Conservation (phyloP, 1,140 invertebrate species). For the Drosophila pandora region DNA sequence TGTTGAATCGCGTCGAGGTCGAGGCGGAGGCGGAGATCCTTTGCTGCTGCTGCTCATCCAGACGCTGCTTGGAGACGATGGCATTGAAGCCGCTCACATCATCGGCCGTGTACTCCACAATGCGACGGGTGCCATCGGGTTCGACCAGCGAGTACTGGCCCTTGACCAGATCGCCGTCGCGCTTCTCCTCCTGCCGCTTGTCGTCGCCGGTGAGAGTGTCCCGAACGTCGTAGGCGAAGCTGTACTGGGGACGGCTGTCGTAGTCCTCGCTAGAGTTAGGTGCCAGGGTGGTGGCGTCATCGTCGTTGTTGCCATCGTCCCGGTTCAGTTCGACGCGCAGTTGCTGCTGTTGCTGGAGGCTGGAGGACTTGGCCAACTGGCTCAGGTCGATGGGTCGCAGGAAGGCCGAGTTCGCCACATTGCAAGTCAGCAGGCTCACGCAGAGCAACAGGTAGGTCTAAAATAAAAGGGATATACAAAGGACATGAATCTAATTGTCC, state of each 20-base stretch:
- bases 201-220: conserved; percentile 85
- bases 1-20: conserved; percentile 65
- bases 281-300: conserved; percentile 60
- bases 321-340: conserved; percentile 42
- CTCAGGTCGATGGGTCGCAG: conserved; percentile 69
- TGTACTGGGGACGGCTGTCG: conserved; percentile 85
- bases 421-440: conserved; percentile 65
- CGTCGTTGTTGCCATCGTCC: conserved; percentile 45
- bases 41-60: conserved; percentile 60
- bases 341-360: conserved; percentile 53
- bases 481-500: conserved; percentile 18
- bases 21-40: conserved; percentile 18
- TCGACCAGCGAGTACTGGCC: conserved; percentile 86
- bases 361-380: conserved; percentile 59
- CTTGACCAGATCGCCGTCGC: conserved; percentile 85
- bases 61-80: conserved; percentile 85
- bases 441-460: conserved; percentile 74
- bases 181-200: conserved; percentile 85
- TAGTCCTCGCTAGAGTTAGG: conserved; percentile 84
- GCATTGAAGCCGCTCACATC: conserved; percentile 86
- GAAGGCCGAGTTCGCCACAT: conserved; percentile 65
- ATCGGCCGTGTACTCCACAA: conserved; percentile 86
- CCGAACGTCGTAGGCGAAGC: conserved; percentile 84
- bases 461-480: conserved; percentile 15
- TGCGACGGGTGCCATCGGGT: conserved; percentile 85